Percentiles rank a stretch among this genome's conserved stretches.
Conservation (phyloP, 2,888 invertebrate species). For the Mechanitis mazaeus region DNA sequence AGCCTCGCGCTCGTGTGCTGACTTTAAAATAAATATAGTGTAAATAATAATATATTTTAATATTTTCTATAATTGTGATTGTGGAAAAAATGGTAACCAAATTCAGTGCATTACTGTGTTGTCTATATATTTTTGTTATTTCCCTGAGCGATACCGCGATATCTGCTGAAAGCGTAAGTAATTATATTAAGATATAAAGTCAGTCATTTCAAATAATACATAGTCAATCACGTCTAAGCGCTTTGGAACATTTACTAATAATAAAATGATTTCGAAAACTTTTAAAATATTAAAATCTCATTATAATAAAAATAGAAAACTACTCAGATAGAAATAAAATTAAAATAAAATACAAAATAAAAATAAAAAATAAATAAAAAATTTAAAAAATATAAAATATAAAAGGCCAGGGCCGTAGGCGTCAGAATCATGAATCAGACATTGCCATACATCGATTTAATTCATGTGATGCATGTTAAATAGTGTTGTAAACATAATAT, state of each 20-base stretch:
- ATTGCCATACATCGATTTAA: background rate
- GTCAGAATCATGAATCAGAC: background rate
- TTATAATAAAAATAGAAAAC: too few relatives aligned
- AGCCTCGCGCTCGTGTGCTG: constrained; percentile 45
- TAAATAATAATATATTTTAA: constrained; percentile 9
- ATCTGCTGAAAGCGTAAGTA: constrained; percentile 65
- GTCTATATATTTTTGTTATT: constrained; percentile 63
- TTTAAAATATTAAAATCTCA: too few relatives aligned
- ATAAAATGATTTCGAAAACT: too few relatives aligned
- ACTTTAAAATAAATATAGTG: constrained; percentile 31
- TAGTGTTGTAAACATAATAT: constrained; percentile 25
- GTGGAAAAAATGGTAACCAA: constrained; percentile 58
- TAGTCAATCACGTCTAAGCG: too few relatives aligned
- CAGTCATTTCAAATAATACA: too few relatives aligned
- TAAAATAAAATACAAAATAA: too few relatives aligned
- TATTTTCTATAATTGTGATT: constrained; percentile 8
- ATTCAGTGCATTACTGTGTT: constrained; percentile 65
- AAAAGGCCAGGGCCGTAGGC: background rate
- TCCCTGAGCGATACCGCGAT: constrained; percentile 66
- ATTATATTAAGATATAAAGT: constrained; percentile 9
- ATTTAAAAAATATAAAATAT: background rate
- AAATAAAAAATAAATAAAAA: background rate
- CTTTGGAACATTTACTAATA: too few relatives aligned
- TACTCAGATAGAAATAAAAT: too few relatives aligned
- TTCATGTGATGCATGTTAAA: constrained; percentile 5